Percentiles rank a stretch among this genome's conserved stretches.
Conservation (phyloP, 2,113 vertebrate species). For the Taurulus bubalis region DNA sequence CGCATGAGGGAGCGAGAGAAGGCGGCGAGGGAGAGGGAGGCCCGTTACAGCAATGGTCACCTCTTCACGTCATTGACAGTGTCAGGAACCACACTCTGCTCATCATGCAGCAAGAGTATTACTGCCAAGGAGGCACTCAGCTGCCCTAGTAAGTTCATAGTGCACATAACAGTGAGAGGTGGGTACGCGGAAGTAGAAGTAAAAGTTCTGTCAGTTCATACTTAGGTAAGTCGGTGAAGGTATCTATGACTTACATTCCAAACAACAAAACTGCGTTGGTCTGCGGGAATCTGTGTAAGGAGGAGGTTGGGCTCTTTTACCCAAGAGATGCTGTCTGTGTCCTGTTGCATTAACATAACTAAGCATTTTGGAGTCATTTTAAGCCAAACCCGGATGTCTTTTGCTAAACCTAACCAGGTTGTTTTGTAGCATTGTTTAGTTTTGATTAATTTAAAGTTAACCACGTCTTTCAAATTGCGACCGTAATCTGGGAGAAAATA, state of each 20-base stretch:
- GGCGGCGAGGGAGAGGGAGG: slow-evolving; percentile 89
- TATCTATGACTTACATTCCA: neutral
- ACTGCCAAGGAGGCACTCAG: slow-evolving; percentile 94
- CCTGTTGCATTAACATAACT: neutral
- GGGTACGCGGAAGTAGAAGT: neutral
- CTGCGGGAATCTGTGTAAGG: too few species aligned
- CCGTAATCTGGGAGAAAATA: neutral
- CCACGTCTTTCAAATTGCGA: neutral
- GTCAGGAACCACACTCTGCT: slow-evolving; percentile 93
- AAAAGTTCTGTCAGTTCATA: neutral
- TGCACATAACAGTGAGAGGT: neutral
- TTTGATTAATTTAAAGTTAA: neutral
- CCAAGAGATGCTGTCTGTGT: neutral
- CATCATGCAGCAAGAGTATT: slow-evolving; percentile 94
- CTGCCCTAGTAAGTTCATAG: slow-evolving; percentile 86
- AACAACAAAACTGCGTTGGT: neutral
- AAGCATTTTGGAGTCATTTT: neutral
- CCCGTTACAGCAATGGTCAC: slow-evolving; percentile 91
- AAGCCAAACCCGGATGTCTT: neutral
- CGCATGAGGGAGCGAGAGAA: slow-evolving; percentile 88
- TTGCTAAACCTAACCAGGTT: neutral
- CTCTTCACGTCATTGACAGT: slow-evolving; percentile 93
- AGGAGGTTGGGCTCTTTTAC: neutral
- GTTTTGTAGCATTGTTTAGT: neutral
- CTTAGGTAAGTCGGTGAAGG: neutral